These are phyloP conservation scores for Octopus sinensis DNA, from an alignment of 1,140 invertebrate species.

Conservation along the genomic window DNA sequence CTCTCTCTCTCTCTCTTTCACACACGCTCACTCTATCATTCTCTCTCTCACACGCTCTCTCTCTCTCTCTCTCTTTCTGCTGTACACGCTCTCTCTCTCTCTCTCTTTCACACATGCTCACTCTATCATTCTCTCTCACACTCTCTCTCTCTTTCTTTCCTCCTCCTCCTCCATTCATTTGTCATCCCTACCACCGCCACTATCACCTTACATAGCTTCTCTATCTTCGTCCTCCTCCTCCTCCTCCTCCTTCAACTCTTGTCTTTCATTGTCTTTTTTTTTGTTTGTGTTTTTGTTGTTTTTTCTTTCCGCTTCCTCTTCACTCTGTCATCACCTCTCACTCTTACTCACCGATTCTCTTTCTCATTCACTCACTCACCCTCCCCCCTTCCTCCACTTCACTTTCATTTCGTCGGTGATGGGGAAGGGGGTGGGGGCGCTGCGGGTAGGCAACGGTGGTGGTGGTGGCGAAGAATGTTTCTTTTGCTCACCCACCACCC, in stretches of 20 bases:
- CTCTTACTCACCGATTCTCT: conserved; percentile 5
- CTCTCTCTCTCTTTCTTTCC: not conserved
- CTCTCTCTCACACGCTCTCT: not conserved
- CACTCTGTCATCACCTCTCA: not conserved
- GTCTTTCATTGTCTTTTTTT: not conserved
- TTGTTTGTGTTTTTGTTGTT: not conserved
- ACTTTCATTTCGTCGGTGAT: not conserved
- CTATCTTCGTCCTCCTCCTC: not conserved
- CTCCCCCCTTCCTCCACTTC: not conserved
- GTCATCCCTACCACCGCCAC: not conserved
- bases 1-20: not conserved
- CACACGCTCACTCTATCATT: not conserved
- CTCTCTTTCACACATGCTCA: not conserved
- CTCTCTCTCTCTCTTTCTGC: not conserved
- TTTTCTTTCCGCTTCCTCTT: not conserved
- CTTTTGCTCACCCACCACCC: too few species aligned
- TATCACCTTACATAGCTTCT: not conserved
- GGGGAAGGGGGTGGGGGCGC: too few species aligned
- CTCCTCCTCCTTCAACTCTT: not conserved
- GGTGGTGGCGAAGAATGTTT: too few species aligned
- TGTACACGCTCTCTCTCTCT: not conserved
- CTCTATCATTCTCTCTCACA: not conserved
- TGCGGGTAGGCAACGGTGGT: too few species aligned
- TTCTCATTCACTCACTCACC: not conserved
- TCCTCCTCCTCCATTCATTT: not conserved